Percentiles rank a stretch among this genome's conserved stretches.
Evolutionary conservation across 2,888 invertebrate species (phyloP).

Genomic region (Merodon equestris): DNA sequence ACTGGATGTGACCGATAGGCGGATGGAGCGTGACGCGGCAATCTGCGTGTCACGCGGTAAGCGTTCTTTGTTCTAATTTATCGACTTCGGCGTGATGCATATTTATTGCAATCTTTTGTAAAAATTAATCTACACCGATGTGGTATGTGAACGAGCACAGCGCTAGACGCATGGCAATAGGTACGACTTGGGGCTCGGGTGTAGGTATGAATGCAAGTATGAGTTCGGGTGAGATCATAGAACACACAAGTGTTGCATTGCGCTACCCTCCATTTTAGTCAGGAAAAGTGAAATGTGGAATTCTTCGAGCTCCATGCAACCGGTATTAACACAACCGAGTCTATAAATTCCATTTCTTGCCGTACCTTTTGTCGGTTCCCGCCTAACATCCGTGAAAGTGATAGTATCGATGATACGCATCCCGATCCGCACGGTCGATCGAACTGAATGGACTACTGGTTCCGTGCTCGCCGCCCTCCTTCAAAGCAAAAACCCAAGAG

Average conservation of each 20-base stretch:
- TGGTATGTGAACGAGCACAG: not conserved
- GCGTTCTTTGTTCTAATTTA: slow-evolving; percentile 9
- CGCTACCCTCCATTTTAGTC: slow-evolving; percentile 37
- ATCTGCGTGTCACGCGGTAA: not conserved
- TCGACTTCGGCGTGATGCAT: slow-evolving; percentile 16
- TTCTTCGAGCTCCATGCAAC: slow-evolving; percentile 12
- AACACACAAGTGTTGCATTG: slow-evolving; percentile 38
- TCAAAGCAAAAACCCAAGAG: not conserved
- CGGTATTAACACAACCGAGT: not conserved
- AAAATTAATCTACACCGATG: slow-evolving; percentile 39
- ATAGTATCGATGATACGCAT: slow-evolving; percentile 59
- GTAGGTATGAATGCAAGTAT: not conserved
- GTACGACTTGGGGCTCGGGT: too few species aligned
- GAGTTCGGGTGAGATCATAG: not conserved
- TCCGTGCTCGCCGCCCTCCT: slow-evolving; percentile 9
- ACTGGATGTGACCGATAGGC: too few species aligned
- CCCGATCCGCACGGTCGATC: slow-evolving; percentile 52
- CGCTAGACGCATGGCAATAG: too few species aligned
- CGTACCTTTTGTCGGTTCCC: slow-evolving; percentile 5
- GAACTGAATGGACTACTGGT: slow-evolving; percentile 16
- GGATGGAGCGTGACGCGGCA: too few species aligned
- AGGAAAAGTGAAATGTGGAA: slow-evolving; percentile 59
- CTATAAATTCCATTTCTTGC: slow-evolving; percentile 14
- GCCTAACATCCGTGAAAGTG: slow-evolving; percentile 47
- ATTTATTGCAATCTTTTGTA: slow-evolving; percentile 51